Percentiles rank a stretch among this genome's conserved stretches.
Conservation (phyloP, 2,888 invertebrate genomes). For the Melieria crassipennis region DNA sequence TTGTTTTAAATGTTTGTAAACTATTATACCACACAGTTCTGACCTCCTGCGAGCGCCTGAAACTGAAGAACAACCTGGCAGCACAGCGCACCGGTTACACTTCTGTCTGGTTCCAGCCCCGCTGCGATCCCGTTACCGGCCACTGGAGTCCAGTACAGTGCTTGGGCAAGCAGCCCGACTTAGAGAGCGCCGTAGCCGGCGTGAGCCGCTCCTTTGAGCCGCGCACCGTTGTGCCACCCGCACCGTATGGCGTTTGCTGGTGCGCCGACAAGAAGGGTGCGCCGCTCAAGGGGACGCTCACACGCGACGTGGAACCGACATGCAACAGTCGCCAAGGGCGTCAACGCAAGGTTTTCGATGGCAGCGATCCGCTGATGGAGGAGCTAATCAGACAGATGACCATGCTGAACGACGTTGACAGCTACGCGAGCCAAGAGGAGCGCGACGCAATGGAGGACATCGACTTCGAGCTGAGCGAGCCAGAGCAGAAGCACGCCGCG, state of each 20-base stretch:
- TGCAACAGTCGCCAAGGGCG: conserved; percentile 85
- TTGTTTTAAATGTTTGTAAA: conserved; percentile 25
- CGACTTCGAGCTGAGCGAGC: neutral
- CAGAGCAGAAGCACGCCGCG: neutral
- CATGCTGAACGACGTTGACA: conserved; percentile 67
- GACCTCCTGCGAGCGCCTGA: conserved; percentile 81
- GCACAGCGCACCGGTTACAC: conserved; percentile 72
- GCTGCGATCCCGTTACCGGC: conserved; percentile 77
- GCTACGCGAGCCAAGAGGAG: conserved; percentile 44
- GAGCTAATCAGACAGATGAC: conserved; percentile 77
- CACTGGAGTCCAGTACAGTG: conserved; percentile 87
- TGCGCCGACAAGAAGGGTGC: conserved; percentile 85
- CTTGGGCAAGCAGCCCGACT: conserved; percentile 69
- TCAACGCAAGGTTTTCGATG: conserved; percentile 65
- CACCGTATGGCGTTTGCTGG: conserved; percentile 81
- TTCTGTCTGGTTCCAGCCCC: conserved; percentile 74
- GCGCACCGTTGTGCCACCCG: neutral
- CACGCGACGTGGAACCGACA: conserved; percentile 78
- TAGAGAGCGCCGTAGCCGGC: conserved; percentile 28
- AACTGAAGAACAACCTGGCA: conserved; percentile 80
- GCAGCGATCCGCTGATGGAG: conserved; percentile 72
- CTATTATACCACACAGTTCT: conserved; percentile 68
- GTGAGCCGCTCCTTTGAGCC: conserved; percentile 2
- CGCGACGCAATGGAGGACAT: conserved; percentile 12
- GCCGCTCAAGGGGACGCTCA: conserved; percentile 81